phyloP scores from a whole-genome alignment of 2,113 vertebrate genomes.

The Argyrosomus japonicus region DNA sequence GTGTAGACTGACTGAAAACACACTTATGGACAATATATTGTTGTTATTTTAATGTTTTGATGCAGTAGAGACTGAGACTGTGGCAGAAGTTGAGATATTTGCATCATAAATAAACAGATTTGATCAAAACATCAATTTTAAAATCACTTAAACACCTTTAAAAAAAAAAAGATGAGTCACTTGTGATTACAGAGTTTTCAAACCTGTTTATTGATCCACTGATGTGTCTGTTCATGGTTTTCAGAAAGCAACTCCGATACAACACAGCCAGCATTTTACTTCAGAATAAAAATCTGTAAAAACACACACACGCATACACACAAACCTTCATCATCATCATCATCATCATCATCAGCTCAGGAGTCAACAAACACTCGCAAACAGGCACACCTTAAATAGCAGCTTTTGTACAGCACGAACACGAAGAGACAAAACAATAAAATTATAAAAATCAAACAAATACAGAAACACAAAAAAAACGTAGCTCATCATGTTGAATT shows the following conservation, averaged over 20 bases:
- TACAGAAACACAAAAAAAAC: constrained; percentile 7
- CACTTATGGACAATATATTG: background rate
- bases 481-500: background rate
- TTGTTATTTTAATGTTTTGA: too few species aligned
- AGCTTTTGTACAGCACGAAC: constrained; percentile 42
- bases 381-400: constrained; percentile 44
- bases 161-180: background rate
- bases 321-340: background rate
- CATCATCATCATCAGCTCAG: background rate
- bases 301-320: constrained; percentile 23
- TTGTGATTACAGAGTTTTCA: background rate
- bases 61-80: too few species aligned
- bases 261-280: constrained; percentile 45
- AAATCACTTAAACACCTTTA: background rate
- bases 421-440: background rate
- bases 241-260: constrained; percentile 32
- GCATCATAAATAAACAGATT: too few species aligned
- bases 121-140: background rate
- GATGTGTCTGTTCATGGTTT: constrained; percentile 9
- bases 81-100: too few species aligned
- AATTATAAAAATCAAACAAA: background rate
- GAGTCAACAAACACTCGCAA: constrained; percentile 4
- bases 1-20: background rate
- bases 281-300: constrained; percentile 57
- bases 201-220: constrained; percentile 52